Evolutionary conservation across 1,140 invertebrate species (phyloP).

Genomic region (Eueides isabella): DNA sequence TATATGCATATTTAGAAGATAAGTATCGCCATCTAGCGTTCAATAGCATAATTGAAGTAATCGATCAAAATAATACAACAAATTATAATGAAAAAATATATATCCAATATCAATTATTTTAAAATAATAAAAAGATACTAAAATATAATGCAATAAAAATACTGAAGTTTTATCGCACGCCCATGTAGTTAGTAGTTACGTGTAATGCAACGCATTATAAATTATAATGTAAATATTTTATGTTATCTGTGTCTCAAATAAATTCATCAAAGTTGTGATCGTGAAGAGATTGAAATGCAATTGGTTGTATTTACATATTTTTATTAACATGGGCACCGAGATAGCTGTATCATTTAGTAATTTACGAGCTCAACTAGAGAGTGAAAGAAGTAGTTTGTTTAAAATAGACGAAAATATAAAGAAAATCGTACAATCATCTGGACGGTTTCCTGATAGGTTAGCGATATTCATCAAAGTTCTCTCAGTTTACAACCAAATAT

Average conservation of each 20-base stretch:
- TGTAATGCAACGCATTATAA: constrained; percentile 14
- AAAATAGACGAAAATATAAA: constrained; percentile 82
- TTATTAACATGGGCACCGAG: constrained; percentile 75
- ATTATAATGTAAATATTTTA: constrained; percentile 24
- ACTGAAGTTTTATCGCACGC: background rate
- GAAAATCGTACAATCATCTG: constrained; percentile 76
- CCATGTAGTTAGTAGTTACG: background rate
- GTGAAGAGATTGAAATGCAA: constrained; percentile 25
- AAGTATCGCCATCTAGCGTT: constrained; percentile 11
- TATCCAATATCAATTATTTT: too few species aligned
- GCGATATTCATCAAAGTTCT: constrained; percentile 24
- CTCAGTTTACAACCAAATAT: constrained; percentile 37
- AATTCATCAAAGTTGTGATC: constrained; percentile 17
- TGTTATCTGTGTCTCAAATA: constrained; percentile 21
- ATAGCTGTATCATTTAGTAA: constrained; percentile 75
- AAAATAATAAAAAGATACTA: too few species aligned
- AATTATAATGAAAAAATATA: too few species aligned
- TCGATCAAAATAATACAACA: background rate
- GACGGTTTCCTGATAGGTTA: constrained; percentile 79
- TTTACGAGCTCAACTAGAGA: constrained; percentile 76
- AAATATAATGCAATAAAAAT: too few species aligned
- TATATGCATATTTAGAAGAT: too few species aligned
- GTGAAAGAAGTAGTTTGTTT: constrained; percentile 73
- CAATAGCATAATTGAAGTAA: background rate
- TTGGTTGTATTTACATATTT: constrained; percentile 21